Evolutionary conservation across 2,888 invertebrate species (phyloP).

Genomic region (Yponomeuta plumbellus): DNA sequence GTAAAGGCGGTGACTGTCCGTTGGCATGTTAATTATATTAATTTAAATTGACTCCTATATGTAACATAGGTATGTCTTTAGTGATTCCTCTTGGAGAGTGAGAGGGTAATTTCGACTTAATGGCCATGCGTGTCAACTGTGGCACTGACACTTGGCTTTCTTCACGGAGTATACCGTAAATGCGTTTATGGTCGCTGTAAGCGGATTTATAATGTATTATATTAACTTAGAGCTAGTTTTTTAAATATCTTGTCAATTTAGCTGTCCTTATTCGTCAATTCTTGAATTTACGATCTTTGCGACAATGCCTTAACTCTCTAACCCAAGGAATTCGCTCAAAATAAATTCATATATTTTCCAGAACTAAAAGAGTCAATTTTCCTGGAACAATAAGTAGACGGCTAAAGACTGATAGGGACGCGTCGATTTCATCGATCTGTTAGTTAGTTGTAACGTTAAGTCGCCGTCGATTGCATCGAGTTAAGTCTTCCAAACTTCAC

Average conservation of each 20-base stretch:
- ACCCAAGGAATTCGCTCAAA: too few relatives aligned
- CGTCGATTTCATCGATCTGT: constrained; percentile 9
- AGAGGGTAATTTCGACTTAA: too few relatives aligned
- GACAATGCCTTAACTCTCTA: background rate
- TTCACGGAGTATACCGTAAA: too few relatives aligned
- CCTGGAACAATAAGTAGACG: background rate
- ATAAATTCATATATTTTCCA: background rate
- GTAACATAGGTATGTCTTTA: too few relatives aligned
- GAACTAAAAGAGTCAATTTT: background rate
- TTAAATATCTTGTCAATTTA: background rate
- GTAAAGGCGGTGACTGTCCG: too few relatives aligned
- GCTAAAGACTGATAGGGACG: constrained; percentile 8
- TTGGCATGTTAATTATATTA: too few relatives aligned
- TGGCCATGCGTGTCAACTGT: too few relatives aligned
- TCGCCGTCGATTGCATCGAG: constrained; percentile 31
- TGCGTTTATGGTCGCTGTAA: too few relatives aligned
- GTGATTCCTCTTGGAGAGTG: too few relatives aligned
- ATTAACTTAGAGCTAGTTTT: background rate
- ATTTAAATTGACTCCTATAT: too few relatives aligned
- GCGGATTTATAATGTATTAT: too few relatives aligned
- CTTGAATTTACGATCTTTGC: background rate
- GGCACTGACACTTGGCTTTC: too few relatives aligned
- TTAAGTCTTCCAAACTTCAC: constrained; percentile 42
- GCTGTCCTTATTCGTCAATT: background rate
- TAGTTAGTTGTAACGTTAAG: constrained; percentile 7